Evolutionary conservation across 2,113 vertebrate species (phyloP), one percentile per base, ranked within the genome.

Genomic region (Laticauda colubrina): DNA sequence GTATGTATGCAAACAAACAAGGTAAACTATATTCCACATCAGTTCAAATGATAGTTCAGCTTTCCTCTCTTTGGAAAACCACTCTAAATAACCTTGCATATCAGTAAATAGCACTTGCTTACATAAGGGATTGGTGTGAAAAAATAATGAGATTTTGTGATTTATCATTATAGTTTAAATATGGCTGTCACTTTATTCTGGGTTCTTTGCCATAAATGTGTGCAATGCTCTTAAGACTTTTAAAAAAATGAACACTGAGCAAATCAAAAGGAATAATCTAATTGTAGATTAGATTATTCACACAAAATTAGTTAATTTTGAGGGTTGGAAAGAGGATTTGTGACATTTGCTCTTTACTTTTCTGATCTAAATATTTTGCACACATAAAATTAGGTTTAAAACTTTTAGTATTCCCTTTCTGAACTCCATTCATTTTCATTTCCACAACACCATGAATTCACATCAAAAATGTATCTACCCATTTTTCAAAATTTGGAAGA

Each of bases 131-230:
- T 43, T 81, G 75, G 75, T 81, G 34, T 81, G 75, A 81, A 81
- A 81, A 81, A 43, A 81, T 81, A 81, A 81, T 43, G 75, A 81
- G 34, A 81, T 39, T 81, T 43, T 81, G 75, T 43, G 75, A 43
- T 81, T 81, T 89, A 59, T 89, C 20, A 48, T 89, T 61, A 89
- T 89, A 43, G 24, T 48, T 89, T 89, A 61, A 48, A 89, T 69
- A 69, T 64, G 61, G 23, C 18, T 51, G 26, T 15, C 15, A 64
- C 15, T 81, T 18, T 18, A 81, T 39, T 64, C 57, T 2, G 3
- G 55, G 11, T 61, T 48, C 57, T 45, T 51, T 64, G 24, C 45
- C 23, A 21, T 64, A 64, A 61, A 51, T 4, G 26, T 51, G 29
- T n/a, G 26, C 26, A 69, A 90, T 90, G 89, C 26, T 64, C 59